Evolutionary conservation across 2,888 invertebrate species (phyloP).

Genomic region (Drosophila peninsularis): DNA sequence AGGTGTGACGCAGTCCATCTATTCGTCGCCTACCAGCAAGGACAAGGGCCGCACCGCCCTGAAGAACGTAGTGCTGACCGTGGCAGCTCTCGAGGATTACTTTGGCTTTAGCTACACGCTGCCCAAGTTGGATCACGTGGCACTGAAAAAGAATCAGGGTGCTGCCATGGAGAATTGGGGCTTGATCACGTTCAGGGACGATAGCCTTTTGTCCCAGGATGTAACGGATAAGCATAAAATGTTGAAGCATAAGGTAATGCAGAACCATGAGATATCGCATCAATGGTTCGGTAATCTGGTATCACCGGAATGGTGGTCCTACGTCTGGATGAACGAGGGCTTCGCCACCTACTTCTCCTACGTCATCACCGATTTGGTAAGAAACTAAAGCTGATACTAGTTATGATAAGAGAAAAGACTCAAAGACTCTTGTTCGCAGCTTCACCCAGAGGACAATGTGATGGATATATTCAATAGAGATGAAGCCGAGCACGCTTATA

Average conservation of each 20-base stretch:
- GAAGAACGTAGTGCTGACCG: conserved; percentile 73
- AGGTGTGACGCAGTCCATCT: conserved; percentile 82
- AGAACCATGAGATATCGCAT: conserved; percentile 88
- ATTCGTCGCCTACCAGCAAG: conserved; percentile 66
- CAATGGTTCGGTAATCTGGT: conserved; percentile 93
- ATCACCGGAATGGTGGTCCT: conserved; percentile 89
- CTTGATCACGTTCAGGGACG: conserved; percentile 88
- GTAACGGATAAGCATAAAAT: conserved; percentile 85
- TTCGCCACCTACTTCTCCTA: conserved; percentile 86
- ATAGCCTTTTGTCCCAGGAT: conserved; percentile 63
- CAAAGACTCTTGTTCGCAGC: conserved; percentile 82
- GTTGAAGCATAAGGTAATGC: conserved; percentile 84
- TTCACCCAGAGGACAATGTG: conserved; percentile 88
- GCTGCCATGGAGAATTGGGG: conserved; percentile 99
- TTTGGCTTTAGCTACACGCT: conserved; percentile 91
- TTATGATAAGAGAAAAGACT: neutral
- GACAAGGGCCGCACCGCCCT: conserved; percentile 71
- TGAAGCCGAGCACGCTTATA: conserved; percentile 79
- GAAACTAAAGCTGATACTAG: neutral
- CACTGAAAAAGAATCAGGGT: conserved; percentile 92
- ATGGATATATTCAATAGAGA: conserved; percentile 86
- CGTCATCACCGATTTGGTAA: conserved; percentile 80
- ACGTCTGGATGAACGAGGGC: conserved; percentile 90
- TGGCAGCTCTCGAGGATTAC: conserved; percentile 86
- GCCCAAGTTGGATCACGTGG: conserved; percentile 94